Conservation (phyloP, 2,888 invertebrate genomes). For the Mimas tiliae region DNA sequence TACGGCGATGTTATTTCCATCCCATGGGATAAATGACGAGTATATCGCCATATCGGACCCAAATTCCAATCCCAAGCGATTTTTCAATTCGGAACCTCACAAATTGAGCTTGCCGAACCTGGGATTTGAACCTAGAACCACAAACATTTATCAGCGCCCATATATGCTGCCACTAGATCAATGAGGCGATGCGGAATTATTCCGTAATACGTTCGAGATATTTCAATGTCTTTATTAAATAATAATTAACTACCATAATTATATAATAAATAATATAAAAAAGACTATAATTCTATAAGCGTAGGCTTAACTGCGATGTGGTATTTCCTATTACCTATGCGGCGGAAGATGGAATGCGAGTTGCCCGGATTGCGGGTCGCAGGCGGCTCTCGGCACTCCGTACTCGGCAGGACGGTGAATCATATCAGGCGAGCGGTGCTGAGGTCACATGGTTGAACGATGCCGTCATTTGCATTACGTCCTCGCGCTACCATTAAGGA, state of each 20-base stretch:
- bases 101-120: too few relatives aligned
- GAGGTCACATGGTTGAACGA: slow-evolving; percentile 66
- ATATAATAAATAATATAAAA: background rate
- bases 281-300: background rate
- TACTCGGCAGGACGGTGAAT: slow-evolving; percentile 57
- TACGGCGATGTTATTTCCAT: too few relatives aligned
- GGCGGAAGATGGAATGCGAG: slow-evolving; percentile 67
- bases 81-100: too few relatives aligned
- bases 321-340: slow-evolving; percentile 78
- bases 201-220: background rate
- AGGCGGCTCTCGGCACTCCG: background rate
- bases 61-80: too few relatives aligned
- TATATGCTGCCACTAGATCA: too few relatives aligned
- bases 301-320: slow-evolving; percentile 49
- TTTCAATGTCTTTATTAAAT: background rate
- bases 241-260: background rate
- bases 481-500: slow-evolving; percentile 47
- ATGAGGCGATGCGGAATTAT: too few relatives aligned
- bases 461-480: slow-evolving; percentile 63
- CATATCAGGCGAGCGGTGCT: slow-evolving; percentile 55
- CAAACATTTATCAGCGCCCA: too few relatives aligned
- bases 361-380: slow-evolving; percentile 42
- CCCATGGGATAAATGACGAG: too few relatives aligned
- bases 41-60: too few relatives aligned
- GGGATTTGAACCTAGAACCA: too few relatives aligned